Base-by-base conservation (phyloP, 2,888 invertebrate genomes). In the Hirtodrosophila trivittata region DNA sequence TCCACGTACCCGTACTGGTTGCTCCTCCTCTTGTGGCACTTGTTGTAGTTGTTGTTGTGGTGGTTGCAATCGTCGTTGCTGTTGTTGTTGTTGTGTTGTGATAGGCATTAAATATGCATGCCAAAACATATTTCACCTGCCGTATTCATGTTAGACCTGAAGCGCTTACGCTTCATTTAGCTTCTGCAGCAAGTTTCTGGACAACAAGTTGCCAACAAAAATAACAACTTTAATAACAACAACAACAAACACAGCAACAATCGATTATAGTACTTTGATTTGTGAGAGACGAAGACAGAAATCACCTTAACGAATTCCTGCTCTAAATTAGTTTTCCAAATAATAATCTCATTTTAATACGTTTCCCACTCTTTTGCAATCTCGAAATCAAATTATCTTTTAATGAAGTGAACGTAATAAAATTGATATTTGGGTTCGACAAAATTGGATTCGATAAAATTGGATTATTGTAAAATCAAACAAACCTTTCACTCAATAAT, bases 101-200 rank as follows among this genome's bases (percentile, higher is more conserved):
- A 77, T 76, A 43, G 57, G 63, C 75, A 77, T 76, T 76, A 77
- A 76, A 76, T 76, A 76, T 76, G 75, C 76, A 76, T 72, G 77
- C 75, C 77, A 77, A 76, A 76, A 77, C 76, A 77, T 76, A 76
- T 77, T 77, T 76, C 75, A 75, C 77, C 66, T 66, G 77, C 67
- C 67, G 59, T 68, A 77, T 75, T 77, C 71, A 77, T 75, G 75
- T 67, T 63, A 33, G 39, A 45, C 69, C 58, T 55, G 56, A 39
- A 57, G 63, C 65, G 47, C 59, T 59, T 59, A 46, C 59, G 14
- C 18, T 60, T 60, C 60, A 60, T 47, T 64, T 64, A 59, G 45
- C 49, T 35, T 41, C 21, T 21, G 30, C 33, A 42, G 30, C 59
- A 16, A 25, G 41, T 39, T 42, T 41, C 18, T 39, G 41, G 35